Base-by-base conservation (phyloP, 2,888 invertebrate genomes). In the Vanessa cardui region DNA sequence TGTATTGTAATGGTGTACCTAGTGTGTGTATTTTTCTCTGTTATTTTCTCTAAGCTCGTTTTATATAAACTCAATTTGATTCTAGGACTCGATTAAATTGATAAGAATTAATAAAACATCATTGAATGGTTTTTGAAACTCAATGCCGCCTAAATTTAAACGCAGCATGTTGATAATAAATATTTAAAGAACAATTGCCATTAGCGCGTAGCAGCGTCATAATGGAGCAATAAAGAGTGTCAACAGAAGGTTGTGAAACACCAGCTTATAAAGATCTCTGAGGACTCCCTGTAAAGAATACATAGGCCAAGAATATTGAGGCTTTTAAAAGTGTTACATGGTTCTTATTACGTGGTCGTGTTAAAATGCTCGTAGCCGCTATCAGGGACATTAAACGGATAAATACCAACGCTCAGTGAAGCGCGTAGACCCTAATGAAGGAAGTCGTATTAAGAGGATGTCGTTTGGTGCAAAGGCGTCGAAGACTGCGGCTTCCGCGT, bases 161-260 rank as follows among this genome's bases (percentile, higher is more conserved):
- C 18, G 45, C 20, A 8, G 20, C 60, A 46, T 50, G 26, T 47
- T 56, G 47, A 18, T 47, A 50, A 50, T 50, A 64, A 66, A 66
- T 66, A 66, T 62, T 62, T 62, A 62, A 66, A 66, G 39, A 58
- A 58, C 49, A 56, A 66, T 66, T 18, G 62, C 62, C 72, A 73
- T 74, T 72, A 72, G 61, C 69, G 58, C 64, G 54, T 64, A 64
- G 64, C 63, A 66, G 71, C 74, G 66, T 76, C 77, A 78, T 80
- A 83, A 83, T 79, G 81, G 78, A 79, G 80, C 76, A 72, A 80
- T 83, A 80, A 81, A 81, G 76, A 80, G 75, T 78, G 81, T 81
- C 83, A 83, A 82, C 81, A 79, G 76, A 64, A 71, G 72, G 76
- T 76, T 60, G 70, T 69, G 72, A 67, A 31, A 26, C 60, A 62